Percentiles rank a stretch among this genome's conserved stretches.
Evolutionary conservation across 2,797 vertebrate genomes (phyloP).

Genomic region (Enteromius afrohamiltoni): DNA sequence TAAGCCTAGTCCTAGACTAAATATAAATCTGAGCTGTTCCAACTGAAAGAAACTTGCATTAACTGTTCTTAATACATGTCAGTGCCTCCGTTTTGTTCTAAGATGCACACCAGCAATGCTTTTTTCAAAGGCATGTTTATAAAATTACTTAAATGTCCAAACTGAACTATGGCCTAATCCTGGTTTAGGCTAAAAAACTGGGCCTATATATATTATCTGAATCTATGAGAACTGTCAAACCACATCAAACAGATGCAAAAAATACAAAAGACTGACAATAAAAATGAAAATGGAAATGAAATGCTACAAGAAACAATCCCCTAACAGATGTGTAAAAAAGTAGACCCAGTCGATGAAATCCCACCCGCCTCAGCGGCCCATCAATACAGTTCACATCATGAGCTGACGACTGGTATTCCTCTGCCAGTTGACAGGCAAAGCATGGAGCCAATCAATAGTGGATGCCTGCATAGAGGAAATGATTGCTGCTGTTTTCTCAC

Average conservation of each 20-base stretch:
- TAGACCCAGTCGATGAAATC: constrained; percentile 65
- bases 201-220: too few relatives aligned
- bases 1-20: too few relatives aligned
- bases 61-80: too few relatives aligned
- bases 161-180: too few relatives aligned
- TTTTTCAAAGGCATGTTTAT: too few relatives aligned
- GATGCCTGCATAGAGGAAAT: constrained; percentile 68
- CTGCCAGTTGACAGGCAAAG: constrained; percentile 67
- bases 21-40: too few relatives aligned
- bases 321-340: constrained; percentile 4
- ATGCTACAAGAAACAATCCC: not conserved
- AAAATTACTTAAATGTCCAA: too few relatives aligned
- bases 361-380: constrained; percentile 63
- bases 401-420: constrained; percentile 65
- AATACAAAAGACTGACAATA: not conserved
- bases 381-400: constrained; percentile 48
- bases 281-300: not conserved
- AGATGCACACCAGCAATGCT: too few relatives aligned
- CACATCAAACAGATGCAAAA: constrained; percentile 1
- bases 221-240: not conserved
- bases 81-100: too few relatives aligned
- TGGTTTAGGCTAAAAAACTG: too few relatives aligned
- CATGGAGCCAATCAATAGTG: constrained; percentile 69
- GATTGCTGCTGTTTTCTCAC: constrained; percentile 67
- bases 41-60: too few relatives aligned